Evolutionary conservation across 2,113 vertebrate genomes (phyloP), one percentile per base, ranked within the genome.

Genomic region (Probosciger aterrimus): DNA sequence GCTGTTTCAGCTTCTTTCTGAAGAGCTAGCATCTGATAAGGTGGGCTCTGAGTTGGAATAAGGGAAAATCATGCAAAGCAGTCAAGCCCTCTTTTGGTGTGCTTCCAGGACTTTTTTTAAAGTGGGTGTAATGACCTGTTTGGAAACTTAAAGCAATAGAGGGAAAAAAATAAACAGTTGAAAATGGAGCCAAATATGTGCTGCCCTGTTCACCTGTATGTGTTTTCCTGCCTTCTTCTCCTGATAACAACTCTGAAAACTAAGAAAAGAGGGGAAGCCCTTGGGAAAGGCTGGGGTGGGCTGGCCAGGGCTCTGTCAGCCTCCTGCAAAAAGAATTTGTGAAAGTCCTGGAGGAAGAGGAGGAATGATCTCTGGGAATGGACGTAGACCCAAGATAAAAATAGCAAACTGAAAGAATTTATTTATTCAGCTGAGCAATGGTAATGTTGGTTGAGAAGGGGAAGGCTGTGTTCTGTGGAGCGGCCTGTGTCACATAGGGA

Each of bases 401-500:
- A 93, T 89, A 95, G 86, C 24, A 62, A 78, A 17, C 64, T 39
- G 60, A 52, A 95, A 86, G 80, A 44, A 92, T 79, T 23, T 95
- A 95, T 96, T 96, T 95, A 60, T 90, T 95, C 88, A 96, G 95
- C 92, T 96, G 94, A 95, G 95, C 73, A 67, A 8, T 9, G 24
- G 67, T 60, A 67, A 82, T 0, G 1, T 81, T 30, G 39, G 46
- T 63, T 64, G 52, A 90, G 71, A 55, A 78, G 41, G 28, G 16
- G 31, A 44, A 62, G 76, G 33, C 69, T 86, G 64, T 1, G 0
- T 43, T 92, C 22, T 46, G 44, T 15, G 22, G 44, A 44, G 43
- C 4, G 2, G 73, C 41, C 28, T 0, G 0, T 82, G 84, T 55
- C 71, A 35, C 44, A 6, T 3, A 16, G 73, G 55, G 30, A 94